Base-by-base conservation (phyloP, 2,797 vertebrate genomes). In the Babyrousa celebensis region DNA sequence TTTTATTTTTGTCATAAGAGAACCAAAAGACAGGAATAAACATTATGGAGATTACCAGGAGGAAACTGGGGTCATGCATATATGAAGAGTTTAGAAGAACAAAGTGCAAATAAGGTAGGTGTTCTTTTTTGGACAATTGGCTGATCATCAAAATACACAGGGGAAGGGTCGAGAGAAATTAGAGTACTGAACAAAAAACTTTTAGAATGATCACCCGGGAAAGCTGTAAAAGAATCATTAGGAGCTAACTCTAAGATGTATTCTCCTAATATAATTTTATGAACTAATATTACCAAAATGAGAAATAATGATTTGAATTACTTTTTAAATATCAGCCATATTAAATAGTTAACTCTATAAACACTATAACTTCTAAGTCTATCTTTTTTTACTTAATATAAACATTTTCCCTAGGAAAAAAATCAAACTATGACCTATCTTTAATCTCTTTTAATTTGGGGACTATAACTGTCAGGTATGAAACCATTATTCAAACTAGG, bases 381-480 rank as follows among this genome's bases (percentile, higher is more conserved):
- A 63, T 75, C 43, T 48, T 48, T 83, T 36, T 65, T 60, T 71
- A 77, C 3, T 82, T 83, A 85, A 40, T 77, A 75, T 27, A 82
- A 52, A 7, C 32, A 23, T 67, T 43, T 94, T 89, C 43, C 23
- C 58, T 21, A 27, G 29, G 29, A 60, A 67, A 63, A 86, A 27
- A 84, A 11, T 78, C 20, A 52, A 60, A 60, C 32, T 3, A 56
- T 77, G 12, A 23, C 27, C 7, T 79, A 43, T 17, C 1, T 79
- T 77, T 85, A 62, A n/a, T 87, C 16, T 83, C n/a, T 91, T 85
- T 90, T 68, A 27, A 36, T 96, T 92, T 72, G 80, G 5, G 5
- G 3, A 70, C 80, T 2, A 8, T 71, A 60, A 40, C 2, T 80
- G 14, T 2, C 16, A 67, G 10, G 7, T 65, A 27, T 52, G 5